Evolutionary conservation across 2,113 vertebrate species (phyloP).

Genomic region (Benitochromis conjunctus): DNA sequence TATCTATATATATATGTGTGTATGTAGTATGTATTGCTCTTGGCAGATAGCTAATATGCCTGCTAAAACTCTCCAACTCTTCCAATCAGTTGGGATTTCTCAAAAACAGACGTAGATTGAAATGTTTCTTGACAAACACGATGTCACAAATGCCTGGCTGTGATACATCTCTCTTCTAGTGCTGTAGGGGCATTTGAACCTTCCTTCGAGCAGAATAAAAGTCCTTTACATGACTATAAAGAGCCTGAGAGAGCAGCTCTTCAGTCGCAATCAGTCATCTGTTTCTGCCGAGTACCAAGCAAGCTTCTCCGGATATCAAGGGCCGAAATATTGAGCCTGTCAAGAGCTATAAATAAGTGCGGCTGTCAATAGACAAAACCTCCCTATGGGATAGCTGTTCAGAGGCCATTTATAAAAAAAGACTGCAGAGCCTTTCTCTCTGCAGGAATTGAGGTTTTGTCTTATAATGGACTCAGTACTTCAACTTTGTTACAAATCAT

Average conservation of each 20-base stretch:
- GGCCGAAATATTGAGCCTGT: conserved; percentile 29
- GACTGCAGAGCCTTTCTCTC: not conserved
- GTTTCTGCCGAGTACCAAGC: not conserved
- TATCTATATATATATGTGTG: not conserved
- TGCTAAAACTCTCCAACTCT: not conserved
- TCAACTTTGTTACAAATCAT: conserved; percentile 9
- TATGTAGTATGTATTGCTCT: not conserved
- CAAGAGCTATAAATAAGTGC: conserved; percentile 48
- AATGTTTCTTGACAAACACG: conserved; percentile 2
- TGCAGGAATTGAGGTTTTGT: conserved; percentile 12
- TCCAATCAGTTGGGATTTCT: not conserved
- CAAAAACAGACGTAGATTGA: not conserved
- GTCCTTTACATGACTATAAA: conserved; percentile 19
- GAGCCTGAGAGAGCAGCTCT: not conserved
- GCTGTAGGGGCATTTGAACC: not conserved
- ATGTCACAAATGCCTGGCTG: conserved; percentile 1
- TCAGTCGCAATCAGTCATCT: conserved; percentile 11
- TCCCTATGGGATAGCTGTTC: conserved; percentile 19
- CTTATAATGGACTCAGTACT: not conserved
- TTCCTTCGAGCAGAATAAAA: not conserved
- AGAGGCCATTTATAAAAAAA: conserved; percentile 8
- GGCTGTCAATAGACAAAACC: conserved; percentile 35
- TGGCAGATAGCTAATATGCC: conserved; percentile 3
- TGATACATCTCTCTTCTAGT: not conserved
- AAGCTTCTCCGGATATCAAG: conserved; percentile 26